Evolutionary conservation across 1,140 invertebrate species (phyloP).

Genomic region (Drosophila miranda): DNA sequence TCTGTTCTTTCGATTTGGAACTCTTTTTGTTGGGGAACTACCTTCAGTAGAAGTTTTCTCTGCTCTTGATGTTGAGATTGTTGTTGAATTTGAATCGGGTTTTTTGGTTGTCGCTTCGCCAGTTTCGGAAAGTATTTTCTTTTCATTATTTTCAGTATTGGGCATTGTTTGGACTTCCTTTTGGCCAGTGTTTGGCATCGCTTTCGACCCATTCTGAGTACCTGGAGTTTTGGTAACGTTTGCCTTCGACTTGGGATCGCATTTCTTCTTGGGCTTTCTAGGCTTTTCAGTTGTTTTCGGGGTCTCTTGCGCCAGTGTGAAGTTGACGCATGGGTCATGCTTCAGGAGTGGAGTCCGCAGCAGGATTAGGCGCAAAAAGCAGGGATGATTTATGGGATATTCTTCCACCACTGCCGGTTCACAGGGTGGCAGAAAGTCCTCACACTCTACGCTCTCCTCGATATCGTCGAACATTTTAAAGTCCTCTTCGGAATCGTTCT

Average conservation of each 20-base stretch:
- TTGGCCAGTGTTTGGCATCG: not conserved
- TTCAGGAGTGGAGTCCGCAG: slow-evolving; percentile 43
- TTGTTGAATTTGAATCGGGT: not conserved
- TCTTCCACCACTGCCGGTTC: not conserved
- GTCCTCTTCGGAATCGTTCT: slow-evolving; percentile 43
- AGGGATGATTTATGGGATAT: slow-evolving; percentile 53
- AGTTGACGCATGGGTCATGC: slow-evolving; percentile 61
- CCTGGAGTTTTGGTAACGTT: not conserved
- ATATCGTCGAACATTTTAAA: slow-evolving; percentile 15
- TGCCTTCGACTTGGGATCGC: not conserved
- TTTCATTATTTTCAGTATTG: not conserved
- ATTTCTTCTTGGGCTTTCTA: slow-evolving; percentile 2
- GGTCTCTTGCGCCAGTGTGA: slow-evolving; percentile 15
- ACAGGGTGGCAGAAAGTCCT: slow-evolving; percentile 23
- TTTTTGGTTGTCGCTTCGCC: not conserved
- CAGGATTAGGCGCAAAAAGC: slow-evolving; percentile 53
- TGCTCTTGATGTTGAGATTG: not conserved
- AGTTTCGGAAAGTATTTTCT: no score
- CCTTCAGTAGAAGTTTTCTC: not conserved
- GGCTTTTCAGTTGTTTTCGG: not conserved
- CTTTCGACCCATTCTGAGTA: not conserved
- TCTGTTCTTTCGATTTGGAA: not conserved
- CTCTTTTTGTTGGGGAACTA: slow-evolving; percentile 5
- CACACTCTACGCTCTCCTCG: slow-evolving; percentile 42
- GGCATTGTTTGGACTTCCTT: not conserved